Percentiles rank a stretch among this genome's conserved stretches.
Evolutionary conservation across 2,113 vertebrate genomes (phyloP).

Genomic region (Chionomys nivalis): DNA sequence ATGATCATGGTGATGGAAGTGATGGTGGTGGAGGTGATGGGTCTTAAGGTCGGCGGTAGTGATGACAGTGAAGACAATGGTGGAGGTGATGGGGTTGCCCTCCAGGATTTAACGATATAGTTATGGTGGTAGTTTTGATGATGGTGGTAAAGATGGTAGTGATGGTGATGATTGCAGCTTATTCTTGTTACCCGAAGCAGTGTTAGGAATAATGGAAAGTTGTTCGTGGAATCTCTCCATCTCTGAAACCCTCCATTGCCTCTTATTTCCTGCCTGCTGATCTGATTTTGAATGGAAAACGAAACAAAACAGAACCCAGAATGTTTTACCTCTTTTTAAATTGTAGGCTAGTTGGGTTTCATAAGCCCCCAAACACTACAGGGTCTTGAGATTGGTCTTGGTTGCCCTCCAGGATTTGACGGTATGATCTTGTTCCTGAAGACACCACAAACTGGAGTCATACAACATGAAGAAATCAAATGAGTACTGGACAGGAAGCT

Average conservation of each 20-base stretch:
- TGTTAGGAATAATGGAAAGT: not conserved
- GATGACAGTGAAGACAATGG: accelerated
- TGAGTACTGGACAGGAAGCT: not conserved
- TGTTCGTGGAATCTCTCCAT: no score
- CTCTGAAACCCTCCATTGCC: no score
- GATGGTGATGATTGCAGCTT: not conserved
- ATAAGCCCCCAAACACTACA: not conserved
- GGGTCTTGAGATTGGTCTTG: not conserved
- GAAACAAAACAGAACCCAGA: not conserved
- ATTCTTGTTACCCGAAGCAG: not conserved
- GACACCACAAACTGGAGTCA: not conserved
- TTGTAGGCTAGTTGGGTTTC: no score
- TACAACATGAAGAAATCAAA: not conserved
- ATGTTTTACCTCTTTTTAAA: not conserved
- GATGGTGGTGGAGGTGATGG: accelerated
- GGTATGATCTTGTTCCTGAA: not conserved
- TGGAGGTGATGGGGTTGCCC: accelerated
- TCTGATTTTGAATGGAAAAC: not conserved
- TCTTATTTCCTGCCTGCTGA: not conserved
- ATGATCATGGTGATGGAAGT: accelerated
- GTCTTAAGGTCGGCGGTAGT: accelerated
- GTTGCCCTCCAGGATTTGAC: not conserved
- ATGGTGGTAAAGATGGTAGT: accelerated
- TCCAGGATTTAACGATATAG: accelerated
- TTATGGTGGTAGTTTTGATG: accelerated